These are phyloP conservation scores for Apodemia hepburni DNA, from an alignment of 2,888 invertebrate species.

Conservation along the genomic window DNA sequence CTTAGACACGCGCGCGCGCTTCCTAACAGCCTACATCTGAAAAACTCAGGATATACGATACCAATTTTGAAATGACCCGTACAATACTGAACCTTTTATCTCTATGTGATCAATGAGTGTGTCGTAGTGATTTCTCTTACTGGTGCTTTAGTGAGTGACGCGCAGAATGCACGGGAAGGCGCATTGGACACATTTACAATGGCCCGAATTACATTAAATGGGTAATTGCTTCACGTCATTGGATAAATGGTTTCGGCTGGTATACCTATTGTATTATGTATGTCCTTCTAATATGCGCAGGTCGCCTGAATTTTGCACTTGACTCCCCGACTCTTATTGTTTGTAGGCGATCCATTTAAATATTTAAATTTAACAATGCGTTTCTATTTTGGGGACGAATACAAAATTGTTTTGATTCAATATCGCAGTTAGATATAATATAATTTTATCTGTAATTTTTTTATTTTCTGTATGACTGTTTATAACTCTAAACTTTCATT, in stretches of 20 bases:
- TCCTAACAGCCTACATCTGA: slow-evolving; percentile 48
- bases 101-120: slow-evolving; percentile 58
- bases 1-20: slow-evolving; percentile 73
- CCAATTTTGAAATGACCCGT: slow-evolving; percentile 59
- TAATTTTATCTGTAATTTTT: not conserved
- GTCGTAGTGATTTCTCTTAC: slow-evolving; percentile 65
- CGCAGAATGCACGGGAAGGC: slow-evolving; percentile 64
- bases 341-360: slow-evolving; percentile 56
- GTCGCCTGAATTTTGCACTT: slow-evolving; percentile 68
- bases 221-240: slow-evolving; percentile 79
- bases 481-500: not conserved
- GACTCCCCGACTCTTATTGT: slow-evolving; percentile 62
- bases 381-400: slow-evolving; percentile 64
- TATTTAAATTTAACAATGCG: slow-evolving; percentile 61
- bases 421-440: not conserved
- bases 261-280: slow-evolving; percentile 64
- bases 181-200: slow-evolving; percentile 64
- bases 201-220: slow-evolving; percentile 78
- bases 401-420: slow-evolving; percentile 42
- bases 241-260: slow-evolving; percentile 74
- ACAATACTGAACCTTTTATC: slow-evolving; percentile 51
- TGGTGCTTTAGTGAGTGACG: slow-evolving; percentile 75
- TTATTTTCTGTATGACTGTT: not conserved
- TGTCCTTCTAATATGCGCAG: slow-evolving; percentile 58
- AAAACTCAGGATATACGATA: slow-evolving; percentile 50